Base-by-base conservation (phyloP, 2,888 invertebrate genomes). In the Agriopis leucophaearia region DNA sequence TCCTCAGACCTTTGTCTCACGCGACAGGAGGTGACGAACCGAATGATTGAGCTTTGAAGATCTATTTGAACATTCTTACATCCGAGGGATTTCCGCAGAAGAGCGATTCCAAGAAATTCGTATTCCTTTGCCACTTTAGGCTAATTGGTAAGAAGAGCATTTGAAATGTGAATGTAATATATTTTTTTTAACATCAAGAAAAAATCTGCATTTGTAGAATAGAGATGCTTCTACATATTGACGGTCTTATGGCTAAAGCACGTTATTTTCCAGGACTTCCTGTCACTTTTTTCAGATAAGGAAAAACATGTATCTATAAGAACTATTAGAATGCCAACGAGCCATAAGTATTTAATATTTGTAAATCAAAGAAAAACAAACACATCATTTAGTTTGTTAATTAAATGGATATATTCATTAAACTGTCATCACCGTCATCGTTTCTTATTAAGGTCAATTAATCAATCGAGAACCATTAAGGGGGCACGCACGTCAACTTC, bases 391-490 rank as follows among this genome's bases (percentile, higher is more conserved):
- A 16, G 13, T 42, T 40, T 8, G 55, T 44, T n/a, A 50, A 50
- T 42, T 18, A n/a, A 59, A 59, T 59, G 1, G 48, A 40, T 50
- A 38, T 38, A 48, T n/a, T 40, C 50, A 50, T 50, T 40, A 50
- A 50, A 36, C 18, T 48, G 48, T 50, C 59, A 50, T 59, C 50
- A 59, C 18, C 13, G 27, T 18, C 13, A 18, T 59, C 12, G 10
- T 8, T 27, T n/a, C n/a, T 1, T 4, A 40, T 59, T 50, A 50
- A 59, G 59, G 59, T 51, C 27, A 48, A 50, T 59, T 9, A 48
- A 59, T 59, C 48, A 10, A 42, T 27, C 40, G 18, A 59, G 18
- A 50, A 51, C 40, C 6, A 50, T 59, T 50, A 59, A 27, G 48
- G 27, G 27, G 18, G 27, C 18, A 8, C 58, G 58, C 42, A 40